Conservation (phyloP, 2,113 vertebrate species). For the Pedionomus torquatus region DNA sequence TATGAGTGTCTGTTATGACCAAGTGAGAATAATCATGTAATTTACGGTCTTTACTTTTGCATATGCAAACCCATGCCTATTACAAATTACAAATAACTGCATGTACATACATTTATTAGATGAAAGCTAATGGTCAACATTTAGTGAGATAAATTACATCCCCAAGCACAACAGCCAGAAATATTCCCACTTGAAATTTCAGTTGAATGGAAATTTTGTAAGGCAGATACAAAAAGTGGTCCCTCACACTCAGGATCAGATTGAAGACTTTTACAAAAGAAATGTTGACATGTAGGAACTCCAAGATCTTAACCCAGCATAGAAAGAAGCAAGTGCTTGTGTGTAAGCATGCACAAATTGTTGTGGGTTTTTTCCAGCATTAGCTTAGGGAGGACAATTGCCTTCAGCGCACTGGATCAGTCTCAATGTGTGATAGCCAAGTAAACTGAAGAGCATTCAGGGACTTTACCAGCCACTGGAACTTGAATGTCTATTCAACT, state of each 20-base stretch:
- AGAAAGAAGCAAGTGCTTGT: neutral
- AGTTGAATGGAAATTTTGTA: neutral
- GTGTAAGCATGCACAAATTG: neutral
- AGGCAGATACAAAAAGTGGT: neutral
- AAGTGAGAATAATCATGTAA: accelerated
- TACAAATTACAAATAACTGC: neutral
- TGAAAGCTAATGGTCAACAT: neutral
- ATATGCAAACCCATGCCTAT: neutral
- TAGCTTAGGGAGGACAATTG: neutral
- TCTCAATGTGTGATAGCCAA: neutral
- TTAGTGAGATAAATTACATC: neutral
- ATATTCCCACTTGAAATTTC: neutral
- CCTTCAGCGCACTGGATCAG: neutral
- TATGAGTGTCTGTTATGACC: neutral
- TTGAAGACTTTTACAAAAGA: neutral
- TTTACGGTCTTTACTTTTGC: neutral
- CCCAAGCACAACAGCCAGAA: neutral
- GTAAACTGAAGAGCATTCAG: neutral
- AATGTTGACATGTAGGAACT: neutral
- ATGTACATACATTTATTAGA: neutral
- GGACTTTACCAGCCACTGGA: neutral
- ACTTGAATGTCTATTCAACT: neutral
- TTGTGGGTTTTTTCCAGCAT: neutral
- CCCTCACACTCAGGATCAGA: neutral
- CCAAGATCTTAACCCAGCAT: neutral